phyloP scores from a whole-genome alignment of 2,113 vertebrate species.

The Heterocephalus glaber region DNA sequence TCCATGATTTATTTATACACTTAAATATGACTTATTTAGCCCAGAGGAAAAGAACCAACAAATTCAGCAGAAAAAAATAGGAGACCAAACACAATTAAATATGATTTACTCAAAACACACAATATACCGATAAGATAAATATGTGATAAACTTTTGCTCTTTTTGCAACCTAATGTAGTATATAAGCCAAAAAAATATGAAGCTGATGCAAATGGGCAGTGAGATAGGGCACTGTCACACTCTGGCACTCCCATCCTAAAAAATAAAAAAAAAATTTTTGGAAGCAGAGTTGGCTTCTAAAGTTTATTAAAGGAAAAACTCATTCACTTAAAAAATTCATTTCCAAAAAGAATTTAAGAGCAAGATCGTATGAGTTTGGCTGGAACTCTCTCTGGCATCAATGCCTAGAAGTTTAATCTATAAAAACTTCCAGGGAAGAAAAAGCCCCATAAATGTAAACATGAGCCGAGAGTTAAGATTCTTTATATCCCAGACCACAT shows the following conservation, averaged over 20 bases:
- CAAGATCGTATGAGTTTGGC: slow-evolving; percentile 70
- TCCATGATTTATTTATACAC: background rate
- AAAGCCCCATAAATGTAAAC: slow-evolving; percentile 47
- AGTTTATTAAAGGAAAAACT: slow-evolving; percentile 75
- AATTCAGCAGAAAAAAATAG: background rate
- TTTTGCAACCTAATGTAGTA: slow-evolving; percentile 58
- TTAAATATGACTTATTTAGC: background rate
- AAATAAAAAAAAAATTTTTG: slow-evolving; percentile 69
- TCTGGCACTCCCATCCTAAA: slow-evolving; percentile 73
- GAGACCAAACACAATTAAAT: background rate
- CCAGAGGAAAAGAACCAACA: background rate
- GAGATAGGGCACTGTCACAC: slow-evolving; percentile 78
- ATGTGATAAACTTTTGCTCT: background rate
- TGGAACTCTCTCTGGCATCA: slow-evolving; percentile 75
- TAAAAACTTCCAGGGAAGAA: slow-evolving; percentile 61
- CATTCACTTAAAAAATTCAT: slow-evolving; percentile 73
- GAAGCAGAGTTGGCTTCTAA: slow-evolving; percentile 78
- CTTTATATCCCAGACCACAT: background rate
- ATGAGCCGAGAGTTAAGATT: slow-evolving; percentile 23
- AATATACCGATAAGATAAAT: background rate
- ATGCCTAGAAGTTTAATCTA: slow-evolving; percentile 38
- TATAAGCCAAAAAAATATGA: slow-evolving; percentile 38
- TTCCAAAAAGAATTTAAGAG: slow-evolving; percentile 68
- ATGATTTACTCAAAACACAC: slow-evolving; percentile 8
- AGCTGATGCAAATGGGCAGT: background rate